phyloP scores from a whole-genome alignment of 1,140 invertebrate species.

The Plutomurus gul region DNA sequence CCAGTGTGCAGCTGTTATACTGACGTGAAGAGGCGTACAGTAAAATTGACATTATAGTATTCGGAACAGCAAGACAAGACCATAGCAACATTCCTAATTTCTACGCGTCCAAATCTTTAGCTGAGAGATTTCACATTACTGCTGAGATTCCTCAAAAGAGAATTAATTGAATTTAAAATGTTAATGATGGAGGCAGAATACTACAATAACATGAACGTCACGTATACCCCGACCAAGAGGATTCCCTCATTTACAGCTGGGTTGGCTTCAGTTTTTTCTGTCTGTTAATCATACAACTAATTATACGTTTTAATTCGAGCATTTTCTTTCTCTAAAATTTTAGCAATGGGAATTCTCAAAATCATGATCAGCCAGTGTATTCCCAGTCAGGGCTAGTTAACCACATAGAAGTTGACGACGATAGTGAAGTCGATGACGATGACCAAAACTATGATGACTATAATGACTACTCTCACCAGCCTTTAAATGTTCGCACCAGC shows the following conservation, averaged over 20 bases:
- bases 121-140: not conserved
- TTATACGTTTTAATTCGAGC: too few relatives aligned
- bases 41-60: too few relatives aligned
- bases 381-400: not conserved
- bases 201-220: slow-evolving; percentile 31
- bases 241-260: not conserved
- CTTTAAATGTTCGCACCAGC: slow-evolving; percentile 32
- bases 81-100: too few relatives aligned
- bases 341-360: not conserved
- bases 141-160: not conserved
- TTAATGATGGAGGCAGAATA: slow-evolving; percentile 35
- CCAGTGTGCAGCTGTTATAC: too few relatives aligned
- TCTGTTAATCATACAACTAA: too few relatives aligned
- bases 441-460: slow-evolving; percentile 41
- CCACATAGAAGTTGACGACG: slow-evolving; percentile 14
- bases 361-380: not conserved
- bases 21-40: too few relatives aligned
- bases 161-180: not conserved
- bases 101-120: too few relatives aligned
- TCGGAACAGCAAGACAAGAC: too few relatives aligned
- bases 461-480: slow-evolving; percentile 36
- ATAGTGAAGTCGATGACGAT: slow-evolving; percentile 35
- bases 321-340: not conserved
- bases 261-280: too few relatives aligned
- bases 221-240: slow-evolving; percentile 47